A percentile compares a stretch with the other conserved stretches of the same genome.
phyloP scores from a whole-genome alignment of 2,113 vertebrate genomes.

The Gasterosteus nipponicus region DNA sequence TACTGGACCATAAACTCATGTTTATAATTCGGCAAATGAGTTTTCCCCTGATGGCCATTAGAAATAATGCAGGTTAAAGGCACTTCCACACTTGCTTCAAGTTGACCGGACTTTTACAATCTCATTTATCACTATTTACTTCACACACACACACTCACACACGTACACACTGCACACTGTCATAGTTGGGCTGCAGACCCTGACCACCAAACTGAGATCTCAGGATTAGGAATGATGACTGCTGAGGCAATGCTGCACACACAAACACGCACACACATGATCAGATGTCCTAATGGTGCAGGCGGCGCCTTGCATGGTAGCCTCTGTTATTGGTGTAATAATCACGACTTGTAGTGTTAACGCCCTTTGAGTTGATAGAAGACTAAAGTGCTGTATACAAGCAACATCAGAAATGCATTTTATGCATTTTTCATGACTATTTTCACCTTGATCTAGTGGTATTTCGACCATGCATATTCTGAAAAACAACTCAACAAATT shows the following conservation, averaged over 20 bases:
- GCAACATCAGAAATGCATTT: neutral
- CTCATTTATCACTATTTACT: neutral
- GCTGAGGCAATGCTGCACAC: neutral
- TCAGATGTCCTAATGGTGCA: neutral
- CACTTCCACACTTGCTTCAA: neutral
- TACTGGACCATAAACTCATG: neutral
- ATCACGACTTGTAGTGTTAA: neutral
- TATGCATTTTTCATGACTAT: neutral
- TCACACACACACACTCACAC: conserved; percentile 20
- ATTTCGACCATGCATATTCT: neutral
- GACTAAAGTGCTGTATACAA: too few relatives aligned
- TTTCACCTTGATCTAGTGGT: neutral
- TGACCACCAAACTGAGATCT: conserved; percentile 15
- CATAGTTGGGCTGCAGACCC: conserved; percentile 36
- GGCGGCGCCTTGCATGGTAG: neutral
- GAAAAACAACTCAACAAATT: neutral
- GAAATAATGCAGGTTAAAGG: neutral
- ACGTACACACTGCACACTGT: conserved; percentile 27
- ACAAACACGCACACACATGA: neutral
- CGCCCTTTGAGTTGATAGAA: neutral
- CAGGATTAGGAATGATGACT: conserved; percentile 39
- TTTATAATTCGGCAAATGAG: neutral
- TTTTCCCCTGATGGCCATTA: neutral
- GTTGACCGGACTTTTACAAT: neutral
- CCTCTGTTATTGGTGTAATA: too few relatives aligned